These are phyloP conservation scores for Lanistes nyassanus DNA, from an alignment of 1,140 invertebrate species.

Conservation along the genomic window DNA sequence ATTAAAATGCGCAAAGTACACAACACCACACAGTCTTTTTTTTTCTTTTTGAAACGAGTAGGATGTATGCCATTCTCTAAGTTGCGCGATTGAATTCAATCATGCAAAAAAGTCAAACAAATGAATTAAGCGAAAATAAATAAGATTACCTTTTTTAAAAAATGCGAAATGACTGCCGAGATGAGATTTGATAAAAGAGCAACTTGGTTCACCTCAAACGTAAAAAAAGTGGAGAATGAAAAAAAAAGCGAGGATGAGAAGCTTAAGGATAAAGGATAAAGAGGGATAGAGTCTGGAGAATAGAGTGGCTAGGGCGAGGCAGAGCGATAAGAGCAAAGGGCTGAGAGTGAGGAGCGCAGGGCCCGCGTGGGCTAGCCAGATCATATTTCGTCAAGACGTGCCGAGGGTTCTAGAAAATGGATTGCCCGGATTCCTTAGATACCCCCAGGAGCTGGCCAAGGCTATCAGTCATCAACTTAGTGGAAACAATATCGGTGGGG, in stretches of 20 bases:
- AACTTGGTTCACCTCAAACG: too few relatives aligned
- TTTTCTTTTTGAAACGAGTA: too few relatives aligned
- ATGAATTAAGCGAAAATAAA: too few relatives aligned
- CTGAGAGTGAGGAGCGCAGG: not conserved
- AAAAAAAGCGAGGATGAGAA: conserved; percentile 15
- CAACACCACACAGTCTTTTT: not conserved
- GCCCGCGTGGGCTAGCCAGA: not conserved
- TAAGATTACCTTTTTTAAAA: too few relatives aligned
- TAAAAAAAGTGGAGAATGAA: not conserved
- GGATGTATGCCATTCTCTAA: too few relatives aligned
- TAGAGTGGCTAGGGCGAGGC: not conserved
- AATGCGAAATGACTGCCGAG: too few relatives aligned
- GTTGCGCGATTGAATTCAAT: too few relatives aligned
- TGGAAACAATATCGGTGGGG: not conserved
- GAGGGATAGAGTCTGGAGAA: not conserved
- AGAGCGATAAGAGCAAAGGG: not conserved
- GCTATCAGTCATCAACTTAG: not conserved
- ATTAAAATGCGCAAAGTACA: not conserved
- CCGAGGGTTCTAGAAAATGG: not conserved
- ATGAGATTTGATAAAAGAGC: too few relatives aligned
- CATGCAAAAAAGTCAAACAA: too few relatives aligned
- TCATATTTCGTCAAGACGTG: not conserved
- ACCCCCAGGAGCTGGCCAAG: not conserved
- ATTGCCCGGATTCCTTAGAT: not conserved
- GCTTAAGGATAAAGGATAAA: not conserved